Evolutionary conservation across 2,113 vertebrate genomes (phyloP), one percentile per base, ranked within the genome.

Genomic region (Nibea albiflora): DNA sequence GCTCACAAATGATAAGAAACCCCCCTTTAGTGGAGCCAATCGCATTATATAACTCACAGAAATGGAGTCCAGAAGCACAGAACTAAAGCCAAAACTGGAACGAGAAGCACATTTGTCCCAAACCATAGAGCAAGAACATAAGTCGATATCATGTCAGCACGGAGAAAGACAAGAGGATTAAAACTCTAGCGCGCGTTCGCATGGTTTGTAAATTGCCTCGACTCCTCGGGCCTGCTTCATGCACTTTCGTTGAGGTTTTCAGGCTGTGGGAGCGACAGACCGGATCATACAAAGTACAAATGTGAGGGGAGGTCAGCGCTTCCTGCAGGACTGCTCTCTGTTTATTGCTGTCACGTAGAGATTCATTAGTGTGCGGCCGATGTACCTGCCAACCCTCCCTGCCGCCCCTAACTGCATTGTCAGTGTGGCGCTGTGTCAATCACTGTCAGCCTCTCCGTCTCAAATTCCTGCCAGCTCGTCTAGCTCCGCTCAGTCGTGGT

Each of bases 331-430:
- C 47, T 54, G 12, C 76, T 67, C 57, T 73, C 31, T 80, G 24
- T 35, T 88, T 67, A 85, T 85, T 85, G 64, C 60, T 12, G 11
- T 71, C 57, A 70, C 2, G 2, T 12, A 63, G 46, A 20, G 0
- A 81, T 77, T 85, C 76, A 88, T 88, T 80, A 80, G 76, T 74
- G 73, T 76, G 73, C 4, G 17, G 39, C n/a, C 35, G 17, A 50
- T 74, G 56, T 47, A 75, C 80, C 80, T 78, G 72, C 72, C 58
- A 78, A 49, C 15, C 65, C 62, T 0, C 58, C 74, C 66, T 69
- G 44, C 76, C 80, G 14, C 35, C 66, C 66, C 69, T 60, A 14
- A 80, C 56, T 86, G 77, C 68, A 64, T 53, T 39, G 62, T 69
- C 71, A 76, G 49, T 71, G 58, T 16, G 11, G 78, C 15, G 20